A percentile compares a stretch with the other conserved stretches of the same genome.
Conservation (phyloP, 2,797 vertebrate species). For the Pangasius krempfi region DNA sequence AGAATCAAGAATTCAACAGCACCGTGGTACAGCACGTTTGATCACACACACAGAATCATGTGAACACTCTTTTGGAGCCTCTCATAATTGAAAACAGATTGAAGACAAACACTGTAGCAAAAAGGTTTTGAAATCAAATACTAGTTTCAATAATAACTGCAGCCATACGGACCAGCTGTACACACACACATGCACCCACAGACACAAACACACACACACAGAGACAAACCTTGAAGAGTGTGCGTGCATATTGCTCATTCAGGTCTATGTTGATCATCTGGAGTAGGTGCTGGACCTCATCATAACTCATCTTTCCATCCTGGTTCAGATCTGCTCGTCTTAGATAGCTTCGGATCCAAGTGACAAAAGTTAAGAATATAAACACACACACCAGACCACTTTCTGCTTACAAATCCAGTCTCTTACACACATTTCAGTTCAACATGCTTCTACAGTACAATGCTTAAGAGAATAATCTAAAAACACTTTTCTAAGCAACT, state of each 20-base stretch:
- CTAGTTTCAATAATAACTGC: slow-evolving; percentile 8
- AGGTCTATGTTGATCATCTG: slow-evolving; percentile 95
- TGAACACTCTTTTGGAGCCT: neutral
- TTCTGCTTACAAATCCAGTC: neutral
- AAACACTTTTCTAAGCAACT: neutral
- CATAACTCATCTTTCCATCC: slow-evolving; percentile 94
- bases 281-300: slow-evolving; percentile 89
- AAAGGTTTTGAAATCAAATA: neutral
- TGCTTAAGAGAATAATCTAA: neutral
- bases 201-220: neutral
- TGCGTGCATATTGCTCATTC: slow-evolving; percentile 86
- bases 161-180: neutral
- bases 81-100: slow-evolving; percentile 16
- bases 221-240: slow-evolving; percentile 86
- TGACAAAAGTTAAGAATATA: slow-evolving; percentile 75
- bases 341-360: slow-evolving; percentile 91
- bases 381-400: neutral
- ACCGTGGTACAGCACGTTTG: too few relatives aligned
- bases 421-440: neutral
- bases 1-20: neutral
- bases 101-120: neutral
- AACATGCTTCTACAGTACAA: neutral
- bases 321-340: slow-evolving; percentile 87
- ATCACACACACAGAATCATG: neutral
- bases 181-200: neutral